Evolutionary conservation across 2,113 vertebrate genomes (phyloP).

Genomic region (Nesogale talazaci): DNA sequence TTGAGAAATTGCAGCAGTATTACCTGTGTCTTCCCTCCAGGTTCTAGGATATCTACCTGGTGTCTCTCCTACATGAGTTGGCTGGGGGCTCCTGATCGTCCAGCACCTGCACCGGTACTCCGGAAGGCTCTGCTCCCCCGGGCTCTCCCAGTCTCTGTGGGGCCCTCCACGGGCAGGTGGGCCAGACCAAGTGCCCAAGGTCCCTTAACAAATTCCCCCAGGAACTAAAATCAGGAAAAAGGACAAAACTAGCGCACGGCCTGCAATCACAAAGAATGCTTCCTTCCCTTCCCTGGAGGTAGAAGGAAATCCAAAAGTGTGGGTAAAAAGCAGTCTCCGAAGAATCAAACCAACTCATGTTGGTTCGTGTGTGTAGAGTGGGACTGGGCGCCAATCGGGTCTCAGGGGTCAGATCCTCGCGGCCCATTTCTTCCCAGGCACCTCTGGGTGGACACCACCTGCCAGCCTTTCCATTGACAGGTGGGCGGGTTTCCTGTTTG

Average conservation of each 20-base stretch:
- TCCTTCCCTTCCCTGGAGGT: not conserved
- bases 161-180: no score
- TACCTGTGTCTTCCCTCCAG: no score
- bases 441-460: not conserved
- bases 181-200: no score
- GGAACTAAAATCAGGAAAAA: not conserved
- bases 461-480: not conserved
- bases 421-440: not conserved
- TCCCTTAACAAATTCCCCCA: no score
- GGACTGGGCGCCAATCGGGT: not conserved
- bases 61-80: no score
- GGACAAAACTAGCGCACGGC: not conserved
- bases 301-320: not conserved
- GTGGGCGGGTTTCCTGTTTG: not conserved
- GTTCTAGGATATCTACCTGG: no score
- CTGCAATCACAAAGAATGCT: not conserved
- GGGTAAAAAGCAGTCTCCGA: not conserved
- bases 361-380: not conserved
- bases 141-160: no score
- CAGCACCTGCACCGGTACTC: no score
- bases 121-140: no score
- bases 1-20: no score
- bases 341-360: not conserved
- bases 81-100: no score
- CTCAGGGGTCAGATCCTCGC: not conserved